A percentile compares a stretch with the other conserved stretches of the same genome.
Conservation (phyloP, 2,888 invertebrate genomes). For the Eilema griseolum region DNA sequence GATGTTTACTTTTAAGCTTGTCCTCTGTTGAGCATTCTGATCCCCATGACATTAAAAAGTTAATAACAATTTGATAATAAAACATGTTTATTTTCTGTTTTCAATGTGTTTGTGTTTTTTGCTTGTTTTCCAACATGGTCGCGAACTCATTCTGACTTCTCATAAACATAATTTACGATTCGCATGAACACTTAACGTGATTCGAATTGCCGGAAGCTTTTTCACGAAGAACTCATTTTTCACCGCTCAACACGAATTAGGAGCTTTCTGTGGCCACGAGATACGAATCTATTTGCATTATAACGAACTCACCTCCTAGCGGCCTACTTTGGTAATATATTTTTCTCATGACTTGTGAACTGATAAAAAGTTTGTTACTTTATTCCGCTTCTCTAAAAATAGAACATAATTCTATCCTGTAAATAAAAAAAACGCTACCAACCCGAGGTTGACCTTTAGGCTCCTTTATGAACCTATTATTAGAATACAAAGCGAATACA, state of each 20-base stretch:
- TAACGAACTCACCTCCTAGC: conserved; percentile 10
- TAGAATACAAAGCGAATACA: neutral
- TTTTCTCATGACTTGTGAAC: conserved; percentile 17
- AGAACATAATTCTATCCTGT: neutral
- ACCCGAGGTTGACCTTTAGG: neutral
- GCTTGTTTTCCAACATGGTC: conserved; percentile 12
- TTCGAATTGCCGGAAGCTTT: conserved; percentile 32
- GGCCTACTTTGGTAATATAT: conserved; percentile 14
- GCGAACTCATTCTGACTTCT: conserved; percentile 14
- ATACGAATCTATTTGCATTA: conserved; percentile 29
- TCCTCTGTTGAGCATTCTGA: too few species aligned
- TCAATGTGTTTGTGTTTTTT: conserved; percentile 11
- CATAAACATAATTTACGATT: conserved; percentile 24
- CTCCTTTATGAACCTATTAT: neutral
- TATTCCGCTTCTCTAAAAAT: neutral
- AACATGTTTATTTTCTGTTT: conserved; percentile 8
- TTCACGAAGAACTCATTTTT: conserved; percentile 26
- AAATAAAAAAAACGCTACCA: neutral
- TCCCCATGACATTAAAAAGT: neutral
- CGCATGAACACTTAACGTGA: conserved; percentile 26
- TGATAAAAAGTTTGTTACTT: conserved; percentile 3
- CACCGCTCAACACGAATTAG: conserved; percentile 20
- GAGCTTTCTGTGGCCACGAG: conserved; percentile 26
- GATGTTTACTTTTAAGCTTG: neutral
- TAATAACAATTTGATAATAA: neutral